These are phyloP conservation scores for Amniataba percoides DNA, from an alignment of 2,797 vertebrate genomes.

Conservation along the genomic window DNA sequence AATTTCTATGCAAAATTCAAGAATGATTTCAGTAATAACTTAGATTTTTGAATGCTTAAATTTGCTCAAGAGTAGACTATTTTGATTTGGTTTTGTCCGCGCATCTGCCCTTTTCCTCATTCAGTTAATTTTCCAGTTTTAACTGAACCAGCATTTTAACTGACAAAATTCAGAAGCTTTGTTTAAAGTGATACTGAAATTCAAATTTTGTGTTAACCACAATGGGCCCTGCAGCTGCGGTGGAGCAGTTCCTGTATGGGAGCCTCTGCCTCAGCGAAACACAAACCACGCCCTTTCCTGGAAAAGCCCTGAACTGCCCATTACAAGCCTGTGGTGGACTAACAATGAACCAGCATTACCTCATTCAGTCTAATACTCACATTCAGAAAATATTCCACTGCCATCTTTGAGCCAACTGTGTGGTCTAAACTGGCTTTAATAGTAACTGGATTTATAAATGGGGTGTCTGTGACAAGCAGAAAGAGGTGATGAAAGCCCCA, in stretches of 20 bases:
- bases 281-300: slow-evolving; percentile 33
- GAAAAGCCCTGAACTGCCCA: slow-evolving; percentile 11
- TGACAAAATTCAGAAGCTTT: neutral
- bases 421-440: neutral
- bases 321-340: slow-evolving; percentile 35
- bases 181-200: neutral
- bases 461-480: neutral
- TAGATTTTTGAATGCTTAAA: neutral
- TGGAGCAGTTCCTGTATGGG: slow-evolving; percentile 7
- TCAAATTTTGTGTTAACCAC: neutral
- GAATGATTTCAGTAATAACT: neutral
- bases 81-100: neutral
- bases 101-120: neutral
- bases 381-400: slow-evolving; percentile 13
- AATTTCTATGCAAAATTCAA: neutral
- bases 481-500: neutral
- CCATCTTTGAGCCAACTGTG: slow-evolving; percentile 11
- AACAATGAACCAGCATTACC: slow-evolving; percentile 40
- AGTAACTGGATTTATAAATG: neutral
- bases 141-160: neutral
- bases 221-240: neutral
- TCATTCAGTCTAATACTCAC: slow-evolving; percentile 32
- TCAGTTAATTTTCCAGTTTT: neutral
- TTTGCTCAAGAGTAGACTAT: neutral
- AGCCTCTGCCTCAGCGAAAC: slow-evolving; percentile 13